phyloP scores from a whole-genome alignment of 1,140 invertebrate species.

The Heliothis virescens region DNA sequence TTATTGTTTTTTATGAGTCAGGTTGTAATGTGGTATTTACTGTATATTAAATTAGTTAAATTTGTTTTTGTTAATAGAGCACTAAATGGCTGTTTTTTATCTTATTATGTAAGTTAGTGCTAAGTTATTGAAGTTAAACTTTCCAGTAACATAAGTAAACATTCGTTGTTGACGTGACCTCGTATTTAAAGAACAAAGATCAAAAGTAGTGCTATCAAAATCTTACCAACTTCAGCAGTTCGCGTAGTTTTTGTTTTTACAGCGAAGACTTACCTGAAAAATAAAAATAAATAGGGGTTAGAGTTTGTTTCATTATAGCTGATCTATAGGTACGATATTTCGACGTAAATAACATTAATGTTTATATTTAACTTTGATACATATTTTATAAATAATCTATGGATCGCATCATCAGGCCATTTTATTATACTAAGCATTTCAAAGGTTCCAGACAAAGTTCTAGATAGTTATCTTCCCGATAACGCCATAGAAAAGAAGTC shows the following conservation, averaged over 20 bases:
- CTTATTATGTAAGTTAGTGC: background rate
- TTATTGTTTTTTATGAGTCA: too few relatives aligned
- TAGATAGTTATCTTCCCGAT: too few relatives aligned
- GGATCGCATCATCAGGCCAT: too few relatives aligned
- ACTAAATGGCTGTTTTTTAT: background rate
- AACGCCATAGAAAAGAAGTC: too few relatives aligned
- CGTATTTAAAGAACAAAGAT: constrained; percentile 25
- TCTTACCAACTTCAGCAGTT: constrained; percentile 30
- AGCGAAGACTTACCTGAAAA: constrained; percentile 13
- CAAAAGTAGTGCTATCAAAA: constrained; percentile 22
- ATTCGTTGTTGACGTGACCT: constrained; percentile 21
- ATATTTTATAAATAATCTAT: too few relatives aligned
- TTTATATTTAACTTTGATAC: too few relatives aligned
- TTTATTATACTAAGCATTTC: too few relatives aligned
- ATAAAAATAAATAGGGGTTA: constrained; percentile 16
- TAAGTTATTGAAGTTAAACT: constrained; percentile 12
- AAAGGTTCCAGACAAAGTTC: too few relatives aligned
- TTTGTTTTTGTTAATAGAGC: too few relatives aligned
- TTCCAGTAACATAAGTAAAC: background rate
- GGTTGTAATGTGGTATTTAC: too few relatives aligned
- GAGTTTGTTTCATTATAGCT: background rate
- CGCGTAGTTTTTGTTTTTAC: constrained; percentile 13
- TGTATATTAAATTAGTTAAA: too few relatives aligned
- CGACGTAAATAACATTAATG: too few relatives aligned
- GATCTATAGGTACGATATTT: background rate